Evolutionary conservation across 2,888 invertebrate species (phyloP), one percentile per base, ranked within the genome.

Genomic region (Drosophila anomalipes): DNA sequence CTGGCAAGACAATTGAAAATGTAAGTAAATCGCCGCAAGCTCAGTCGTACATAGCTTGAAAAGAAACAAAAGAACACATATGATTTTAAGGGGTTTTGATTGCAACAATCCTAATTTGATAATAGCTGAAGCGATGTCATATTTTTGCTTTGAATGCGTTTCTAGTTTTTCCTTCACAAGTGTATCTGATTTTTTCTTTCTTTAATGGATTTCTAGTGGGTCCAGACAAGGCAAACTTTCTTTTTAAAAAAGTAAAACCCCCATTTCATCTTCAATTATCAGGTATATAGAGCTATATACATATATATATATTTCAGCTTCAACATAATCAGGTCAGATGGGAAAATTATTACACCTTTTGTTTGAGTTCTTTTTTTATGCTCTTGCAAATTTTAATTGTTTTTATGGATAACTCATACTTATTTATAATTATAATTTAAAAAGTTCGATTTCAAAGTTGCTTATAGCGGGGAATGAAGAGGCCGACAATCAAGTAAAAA

Each of bases 71-170:
- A 37, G 30, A 54, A 26, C 39, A 57, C 51, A 79, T 61, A 62
- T 77, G 70, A 70, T 80, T 62, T 37, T 30, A 44, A 41, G 14
- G 39, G 49, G 22, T 41, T 70, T 57, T 72, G 49, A 51, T 58
- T 66, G 52, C 56, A 22, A 33, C 22, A 52, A 51, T 28, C 39
- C 51, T 16, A 26, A 53, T 57, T 63, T 39, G 58, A 41, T 69
- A 16, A 28, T 39, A 35, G 32, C 26, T 7, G 7, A 67, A 53
- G 5, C 37, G 14, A n/a, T 47, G 35, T 32, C 14, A 22, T 14
- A n/a, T n/a, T 5, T 28, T 28, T 39, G 39, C 9, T 14, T 10
- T 44, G 28, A 63, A 19, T 59, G 54, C 69, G 3, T 10, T 54
- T 33, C 16, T 22, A 5, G 16, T 16, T 22, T 26, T 22, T 26